phyloP scores from a whole-genome alignment of 2,797 vertebrate species.

The Danio jaintianensis region DNA sequence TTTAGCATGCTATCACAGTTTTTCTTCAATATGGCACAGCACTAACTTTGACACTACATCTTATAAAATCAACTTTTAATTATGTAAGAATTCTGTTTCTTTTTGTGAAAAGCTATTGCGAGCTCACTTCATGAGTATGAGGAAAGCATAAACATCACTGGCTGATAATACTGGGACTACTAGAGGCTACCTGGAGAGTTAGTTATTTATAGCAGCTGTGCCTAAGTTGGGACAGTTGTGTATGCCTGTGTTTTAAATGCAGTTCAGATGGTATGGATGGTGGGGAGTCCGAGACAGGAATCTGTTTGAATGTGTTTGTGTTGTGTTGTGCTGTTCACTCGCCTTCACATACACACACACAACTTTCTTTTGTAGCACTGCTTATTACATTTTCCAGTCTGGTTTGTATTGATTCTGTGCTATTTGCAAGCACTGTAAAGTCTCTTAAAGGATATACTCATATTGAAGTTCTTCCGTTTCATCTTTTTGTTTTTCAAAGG shows the following conservation, averaged over 20 bases:
- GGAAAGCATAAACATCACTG: conserved; percentile 16
- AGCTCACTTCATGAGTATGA: conserved; percentile 25
- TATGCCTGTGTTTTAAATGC: conserved; percentile 71
- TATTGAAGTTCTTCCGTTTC: too few relatives aligned
- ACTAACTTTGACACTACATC: not conserved
- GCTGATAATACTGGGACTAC: conserved; percentile 48
- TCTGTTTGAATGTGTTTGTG: conserved; percentile 70
- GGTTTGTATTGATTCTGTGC: conserved; percentile 2
- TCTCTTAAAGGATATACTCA: not conserved
- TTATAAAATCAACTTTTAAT: not conserved
- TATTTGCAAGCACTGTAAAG: conserved; percentile 2
- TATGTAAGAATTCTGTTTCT: not conserved
- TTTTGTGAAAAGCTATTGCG: not conserved
- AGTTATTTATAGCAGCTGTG: conserved; percentile 68
- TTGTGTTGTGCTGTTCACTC: conserved; percentile 22
- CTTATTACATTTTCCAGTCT: conserved; percentile 42
- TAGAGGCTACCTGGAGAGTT: conserved; percentile 72
- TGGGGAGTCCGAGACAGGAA: conserved; percentile 72
- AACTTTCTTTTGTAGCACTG: conserved; percentile 19
- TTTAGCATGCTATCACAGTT: too few relatives aligned
- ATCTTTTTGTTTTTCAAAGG: too few relatives aligned
- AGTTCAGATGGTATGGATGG: conserved; percentile 72
- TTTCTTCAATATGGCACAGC: too few relatives aligned
- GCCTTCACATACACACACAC: conserved; percentile 26
- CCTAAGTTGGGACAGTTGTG: conserved; percentile 52